Evolutionary conservation across 2,888 invertebrate species (phyloP), one percentile per base, ranked within the genome.

Genomic region (Resseliella maxima): DNA sequence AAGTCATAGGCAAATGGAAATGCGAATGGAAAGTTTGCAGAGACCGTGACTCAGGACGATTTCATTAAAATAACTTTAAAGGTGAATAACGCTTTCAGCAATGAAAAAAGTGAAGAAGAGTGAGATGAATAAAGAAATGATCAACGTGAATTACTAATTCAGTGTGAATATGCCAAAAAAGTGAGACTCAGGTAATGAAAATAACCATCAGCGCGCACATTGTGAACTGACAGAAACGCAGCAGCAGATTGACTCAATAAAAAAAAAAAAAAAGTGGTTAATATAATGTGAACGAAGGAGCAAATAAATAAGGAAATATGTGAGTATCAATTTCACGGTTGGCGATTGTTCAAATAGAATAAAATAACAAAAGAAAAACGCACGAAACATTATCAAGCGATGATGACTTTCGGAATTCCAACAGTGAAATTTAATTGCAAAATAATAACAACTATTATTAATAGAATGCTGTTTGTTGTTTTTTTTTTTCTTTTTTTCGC

Each of bases 371-470:
- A n/a, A 64, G 27, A 31, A 27, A 18, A 64, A 27, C 64, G 31
- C n/a, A n/a, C n/a, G n/a, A 3, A 35, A 24, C 24, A 21, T 38
- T 38, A 38, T 38, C 36, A 36, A 21, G 10, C 81, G 83, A 83
- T 83, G 83, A 83, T 83, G 83, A 83, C 83, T 83, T 36, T 83
- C n/a, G 6, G 24, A 83, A 83, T 83, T 83, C 38, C 36, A 36
- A n/a, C 83, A 83, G 83, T 83, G 41, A 83, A 83, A n/a, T 83
- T 83, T 83, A 83, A 83, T 83, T 83, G 83, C 38, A 83, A 83
- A 38, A 83, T 83, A 83, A 83, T 83, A 83, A 83, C 36, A 83
- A 83, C 83, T 83, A 83, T 83, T 72, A 72, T 83, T 72, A 72
- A 72, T 72, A 18, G 35, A 72, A 64, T 27, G 18, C 54, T 12